These are phyloP conservation scores for Oncopodura yosiiana DNA, from an alignment of 1,140 invertebrate genomes.

Conservation along the genomic window DNA sequence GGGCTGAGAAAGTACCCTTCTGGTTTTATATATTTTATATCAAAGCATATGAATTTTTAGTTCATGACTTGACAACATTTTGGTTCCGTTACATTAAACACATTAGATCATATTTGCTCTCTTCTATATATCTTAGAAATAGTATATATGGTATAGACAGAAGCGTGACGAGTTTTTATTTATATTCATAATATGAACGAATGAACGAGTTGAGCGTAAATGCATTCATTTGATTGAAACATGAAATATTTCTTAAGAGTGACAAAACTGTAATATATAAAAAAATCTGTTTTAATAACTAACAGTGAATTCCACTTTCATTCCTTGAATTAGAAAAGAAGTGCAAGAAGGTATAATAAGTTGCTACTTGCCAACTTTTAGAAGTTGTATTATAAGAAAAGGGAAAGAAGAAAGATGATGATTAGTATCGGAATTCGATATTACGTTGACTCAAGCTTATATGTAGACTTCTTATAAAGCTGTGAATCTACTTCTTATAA, in stretches of 20 bases:
- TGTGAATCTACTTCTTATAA: not conserved
- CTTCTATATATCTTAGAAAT: too few relatives aligned
- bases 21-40: not conserved
- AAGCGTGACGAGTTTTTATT: too few relatives aligned
- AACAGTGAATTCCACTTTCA: too few relatives aligned
- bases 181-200: too few relatives aligned
- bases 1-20: conserved; percentile 11
- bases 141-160: too few relatives aligned
- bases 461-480: not conserved
- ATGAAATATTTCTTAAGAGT: not conserved
- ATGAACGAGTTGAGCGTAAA: not conserved
- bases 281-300: too few relatives aligned
- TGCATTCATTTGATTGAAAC: not conserved
- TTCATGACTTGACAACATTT: conserved; percentile 16
- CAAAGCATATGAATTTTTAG: conserved; percentile 1
- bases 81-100: conserved; percentile 7
- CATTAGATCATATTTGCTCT: too few relatives aligned
- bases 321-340: too few relatives aligned
- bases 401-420: conserved; percentile 5
- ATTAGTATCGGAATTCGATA: conserved; percentile 33
- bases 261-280: too few relatives aligned
- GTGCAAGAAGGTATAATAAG: too few relatives aligned
- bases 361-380: too few relatives aligned
- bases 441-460: not conserved
- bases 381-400: too few relatives aligned